Evolutionary conservation across 2,888 invertebrate species (phyloP).

Genomic region (Erebia epiphron): DNA sequence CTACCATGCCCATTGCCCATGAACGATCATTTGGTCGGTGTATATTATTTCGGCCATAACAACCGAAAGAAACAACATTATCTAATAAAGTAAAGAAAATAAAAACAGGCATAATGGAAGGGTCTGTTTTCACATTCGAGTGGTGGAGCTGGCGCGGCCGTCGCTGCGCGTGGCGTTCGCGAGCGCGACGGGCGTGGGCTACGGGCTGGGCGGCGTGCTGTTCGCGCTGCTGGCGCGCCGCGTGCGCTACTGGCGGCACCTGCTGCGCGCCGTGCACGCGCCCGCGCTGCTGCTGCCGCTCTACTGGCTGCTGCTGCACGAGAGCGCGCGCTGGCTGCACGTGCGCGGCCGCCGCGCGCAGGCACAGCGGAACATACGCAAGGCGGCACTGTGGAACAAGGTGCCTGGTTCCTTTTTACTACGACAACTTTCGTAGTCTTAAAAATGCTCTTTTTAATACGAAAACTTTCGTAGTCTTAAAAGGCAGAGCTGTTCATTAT

Average conservation of each 20-base stretch:
- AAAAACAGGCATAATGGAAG: no score
- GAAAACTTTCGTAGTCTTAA: no score
- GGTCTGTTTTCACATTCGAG: slow-evolving; percentile 44
- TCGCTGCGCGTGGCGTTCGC: slow-evolving; percentile 68
- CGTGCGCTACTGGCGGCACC: slow-evolving; percentile 86
- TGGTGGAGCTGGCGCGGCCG: slow-evolving; percentile 69
- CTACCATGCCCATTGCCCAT: no score
- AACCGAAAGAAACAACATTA: no score
- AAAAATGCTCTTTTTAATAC: no score
- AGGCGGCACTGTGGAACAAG: slow-evolving; percentile 85
- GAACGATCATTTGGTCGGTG: no score
- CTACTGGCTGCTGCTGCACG: slow-evolving; percentile 87
- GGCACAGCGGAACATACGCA: slow-evolving; percentile 82
- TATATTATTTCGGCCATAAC: no score
- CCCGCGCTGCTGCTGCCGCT: slow-evolving; percentile 86
- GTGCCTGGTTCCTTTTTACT: slow-evolving; percentile 45
- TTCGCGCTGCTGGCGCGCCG: slow-evolving; percentile 65
- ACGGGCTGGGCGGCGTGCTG: slow-evolving; percentile 82
- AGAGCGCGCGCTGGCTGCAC: slow-evolving; percentile 90
- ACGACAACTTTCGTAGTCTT: no score
- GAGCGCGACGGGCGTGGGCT: slow-evolving; percentile 68
- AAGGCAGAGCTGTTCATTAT: no score
- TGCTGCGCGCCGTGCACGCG: slow-evolving; percentile 85
- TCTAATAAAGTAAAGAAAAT: no score
- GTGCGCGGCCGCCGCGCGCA: slow-evolving; percentile 81